Evolutionary conservation across 2,888 invertebrate genomes (phyloP).

Genomic region (Hypomecis atomaria): DNA sequence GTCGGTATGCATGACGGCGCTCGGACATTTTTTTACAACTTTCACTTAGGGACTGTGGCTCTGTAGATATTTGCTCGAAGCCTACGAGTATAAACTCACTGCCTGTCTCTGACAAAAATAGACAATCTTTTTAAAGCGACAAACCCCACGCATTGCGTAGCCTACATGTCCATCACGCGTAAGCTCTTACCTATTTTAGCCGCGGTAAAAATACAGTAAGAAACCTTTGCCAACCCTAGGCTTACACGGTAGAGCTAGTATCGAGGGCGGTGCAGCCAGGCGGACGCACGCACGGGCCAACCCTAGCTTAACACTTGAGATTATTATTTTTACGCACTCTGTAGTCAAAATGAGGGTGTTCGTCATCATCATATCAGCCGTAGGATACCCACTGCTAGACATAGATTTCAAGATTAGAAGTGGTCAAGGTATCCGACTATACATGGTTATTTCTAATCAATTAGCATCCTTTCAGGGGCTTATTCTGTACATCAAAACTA

Average conservation of each 20-base stretch:
- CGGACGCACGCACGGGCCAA: conserved; percentile 47
- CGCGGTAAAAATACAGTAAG: conserved; percentile 43
- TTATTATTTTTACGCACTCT: conserved; percentile 9
- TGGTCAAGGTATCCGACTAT: no score
- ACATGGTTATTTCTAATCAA: no score
- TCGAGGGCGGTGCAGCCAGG: conserved; percentile 48
- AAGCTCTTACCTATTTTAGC: conserved; percentile 45
- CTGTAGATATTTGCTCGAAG: no score
- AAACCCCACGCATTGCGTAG: conserved; percentile 27
- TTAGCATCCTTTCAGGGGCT: no score
- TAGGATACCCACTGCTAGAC: no score
- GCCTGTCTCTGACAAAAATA: conserved; percentile 5
- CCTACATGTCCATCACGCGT: conserved; percentile 38
- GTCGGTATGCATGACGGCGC: no score
- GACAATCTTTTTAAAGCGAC: conserved; percentile 11
- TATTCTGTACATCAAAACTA: no score
- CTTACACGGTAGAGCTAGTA: conserved; percentile 50
- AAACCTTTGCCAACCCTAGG: conserved; percentile 38
- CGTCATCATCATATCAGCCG: background rate
- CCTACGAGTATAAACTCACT: no score
- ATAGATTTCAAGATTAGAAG: no score
- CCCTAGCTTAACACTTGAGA: conserved; percentile 30
- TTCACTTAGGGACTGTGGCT: no score
- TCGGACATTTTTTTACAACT: no score
- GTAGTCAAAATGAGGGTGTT: no score